phyloP scores from a whole-genome alignment of 2,797 vertebrate species.

The Pterois miles region DNA sequence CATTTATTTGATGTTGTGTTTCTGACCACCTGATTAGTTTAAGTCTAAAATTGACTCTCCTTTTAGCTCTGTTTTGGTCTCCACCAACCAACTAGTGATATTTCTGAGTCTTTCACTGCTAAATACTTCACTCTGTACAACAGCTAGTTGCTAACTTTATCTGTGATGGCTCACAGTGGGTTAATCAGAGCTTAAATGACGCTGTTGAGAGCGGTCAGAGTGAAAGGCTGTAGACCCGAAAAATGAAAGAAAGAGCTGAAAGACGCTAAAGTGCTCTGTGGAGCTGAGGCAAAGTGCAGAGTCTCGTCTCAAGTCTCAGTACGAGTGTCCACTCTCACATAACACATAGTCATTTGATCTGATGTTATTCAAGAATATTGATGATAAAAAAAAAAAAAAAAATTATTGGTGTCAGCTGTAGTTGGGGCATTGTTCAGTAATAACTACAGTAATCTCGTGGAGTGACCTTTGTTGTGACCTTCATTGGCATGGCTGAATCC shows the following conservation, averaged over 20 bases:
- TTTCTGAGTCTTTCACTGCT: no score
- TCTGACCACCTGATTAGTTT: not conserved
- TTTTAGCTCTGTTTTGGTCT: not conserved
- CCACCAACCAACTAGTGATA: not conserved
- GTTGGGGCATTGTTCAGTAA: not conserved
- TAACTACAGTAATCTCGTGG: not conserved
- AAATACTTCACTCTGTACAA: not conserved
- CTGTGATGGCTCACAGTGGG: not conserved
- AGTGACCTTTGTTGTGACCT: not conserved
- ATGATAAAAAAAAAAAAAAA: not conserved
- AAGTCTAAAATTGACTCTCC: not conserved
- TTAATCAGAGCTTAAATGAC: not conserved
- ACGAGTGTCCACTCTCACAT: not conserved
- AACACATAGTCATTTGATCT: not conserved
- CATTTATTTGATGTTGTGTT: not conserved
- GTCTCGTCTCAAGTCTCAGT: not conserved
- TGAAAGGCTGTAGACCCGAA: not conserved
- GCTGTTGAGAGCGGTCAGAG: not conserved
- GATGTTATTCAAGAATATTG: not conserved
- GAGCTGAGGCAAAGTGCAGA: not conserved
- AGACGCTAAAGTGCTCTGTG: not conserved
- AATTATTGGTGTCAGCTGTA: not conserved
- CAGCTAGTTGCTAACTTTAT: not conserved
- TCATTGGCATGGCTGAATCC: constrained; percentile 12
- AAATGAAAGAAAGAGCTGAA: not conserved